Evolutionary conservation across 2,113 vertebrate genomes (phyloP).

Genomic region (Machaerirhynchus nigripectus): DNA sequence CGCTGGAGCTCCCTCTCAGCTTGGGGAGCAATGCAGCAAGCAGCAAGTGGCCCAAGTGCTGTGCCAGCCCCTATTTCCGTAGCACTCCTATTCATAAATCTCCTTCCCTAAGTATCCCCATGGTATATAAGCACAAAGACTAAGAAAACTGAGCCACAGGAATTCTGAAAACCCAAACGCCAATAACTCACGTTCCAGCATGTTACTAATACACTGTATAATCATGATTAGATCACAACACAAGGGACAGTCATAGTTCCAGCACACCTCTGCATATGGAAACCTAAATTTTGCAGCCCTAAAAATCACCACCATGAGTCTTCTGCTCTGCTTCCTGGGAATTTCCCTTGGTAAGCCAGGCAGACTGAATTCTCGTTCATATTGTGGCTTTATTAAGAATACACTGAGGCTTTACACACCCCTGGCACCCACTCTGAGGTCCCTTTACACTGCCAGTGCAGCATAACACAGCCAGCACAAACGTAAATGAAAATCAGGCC

Average conservation of each 20-base stretch:
- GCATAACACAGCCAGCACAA: neutral
- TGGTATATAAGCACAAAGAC: neutral
- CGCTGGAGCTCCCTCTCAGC: neutral
- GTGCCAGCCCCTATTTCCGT: neutral
- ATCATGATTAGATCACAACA: neutral
- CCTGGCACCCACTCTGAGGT: constrained; percentile 10
- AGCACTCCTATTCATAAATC: neutral
- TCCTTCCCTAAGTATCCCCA: neutral
- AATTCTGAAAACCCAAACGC: neutral
- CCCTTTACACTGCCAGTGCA: neutral
- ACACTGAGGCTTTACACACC: constrained; percentile 1
- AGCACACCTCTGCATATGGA: neutral
- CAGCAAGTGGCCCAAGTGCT: neutral
- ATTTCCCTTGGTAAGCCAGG: neutral
- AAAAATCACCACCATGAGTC: neutral
- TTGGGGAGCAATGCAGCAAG: accelerated
- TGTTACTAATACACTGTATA: neutral
- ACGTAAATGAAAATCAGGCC: constrained; percentile 18
- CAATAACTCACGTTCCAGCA: neutral
- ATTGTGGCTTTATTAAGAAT: constrained; percentile 19
- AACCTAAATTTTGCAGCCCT: constrained; percentile 13
- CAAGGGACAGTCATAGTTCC: neutral
- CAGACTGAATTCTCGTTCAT: neutral
- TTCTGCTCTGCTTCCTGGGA: neutral
- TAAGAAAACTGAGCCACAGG: neutral